phyloP scores from a whole-genome alignment of 1,140 invertebrate species.

The Drosophila carrolli region DNA sequence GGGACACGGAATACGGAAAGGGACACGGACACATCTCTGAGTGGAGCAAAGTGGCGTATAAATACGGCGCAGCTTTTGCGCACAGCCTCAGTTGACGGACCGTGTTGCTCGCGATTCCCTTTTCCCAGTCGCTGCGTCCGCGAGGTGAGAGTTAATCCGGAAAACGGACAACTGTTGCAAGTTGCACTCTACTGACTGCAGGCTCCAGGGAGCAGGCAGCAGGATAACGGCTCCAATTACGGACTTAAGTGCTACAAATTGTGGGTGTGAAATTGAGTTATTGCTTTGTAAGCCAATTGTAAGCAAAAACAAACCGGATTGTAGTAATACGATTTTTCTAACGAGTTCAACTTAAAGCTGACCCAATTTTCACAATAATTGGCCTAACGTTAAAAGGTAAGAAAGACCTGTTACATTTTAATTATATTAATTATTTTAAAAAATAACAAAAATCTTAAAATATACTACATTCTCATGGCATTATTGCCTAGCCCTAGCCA shows the following conservation, averaged over 20 bases:
- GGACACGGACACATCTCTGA: constrained; percentile 17
- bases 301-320: constrained; percentile 4
- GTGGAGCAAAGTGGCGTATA: constrained; percentile 52
- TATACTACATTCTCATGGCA: too few species aligned
- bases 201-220: constrained; percentile 2
- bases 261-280: constrained; percentile 26
- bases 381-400: not conserved
- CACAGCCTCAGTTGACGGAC: constrained; percentile 70
- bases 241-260: constrained; percentile 10
- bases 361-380: not conserved
- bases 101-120: constrained; percentile 63
- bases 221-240: constrained; percentile 24
- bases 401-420: not conserved
- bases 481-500: too few species aligned
- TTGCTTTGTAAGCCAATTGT: not conserved
- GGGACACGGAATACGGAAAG: not conserved
- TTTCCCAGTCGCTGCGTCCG: constrained; percentile 33
- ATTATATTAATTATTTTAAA: too few species aligned
- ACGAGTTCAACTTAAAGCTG: not conserved
- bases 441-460: too few species aligned
- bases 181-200: not conserved
- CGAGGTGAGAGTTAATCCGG: constrained; percentile 16
- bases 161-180: constrained; percentile 37
- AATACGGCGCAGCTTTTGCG: constrained; percentile 61
- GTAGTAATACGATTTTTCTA: not conserved